Evolutionary conservation across 2,797 vertebrate genomes (phyloP).

Genomic region (Argya squamiceps): DNA sequence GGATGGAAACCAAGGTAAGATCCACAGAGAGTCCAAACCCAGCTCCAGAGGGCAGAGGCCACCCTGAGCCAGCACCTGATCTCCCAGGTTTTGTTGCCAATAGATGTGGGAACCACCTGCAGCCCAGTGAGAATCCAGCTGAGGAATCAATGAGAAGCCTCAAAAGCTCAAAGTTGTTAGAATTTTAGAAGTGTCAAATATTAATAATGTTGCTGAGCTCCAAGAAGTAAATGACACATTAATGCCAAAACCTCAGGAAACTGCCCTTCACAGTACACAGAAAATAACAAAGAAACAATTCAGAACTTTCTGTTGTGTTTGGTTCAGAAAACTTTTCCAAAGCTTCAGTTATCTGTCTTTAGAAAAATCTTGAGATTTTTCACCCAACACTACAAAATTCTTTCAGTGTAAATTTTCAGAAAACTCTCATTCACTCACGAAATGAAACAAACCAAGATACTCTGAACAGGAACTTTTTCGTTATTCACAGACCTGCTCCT

Average conservation of each 20-base stretch:
- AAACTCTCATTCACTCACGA: constrained; percentile 4
- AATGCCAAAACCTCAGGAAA: neutral
- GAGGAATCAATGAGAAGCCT: neutral
- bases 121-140: neutral
- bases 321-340: neutral
- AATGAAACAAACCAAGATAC: constrained; percentile 1
- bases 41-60: neutral
- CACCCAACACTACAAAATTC: neutral
- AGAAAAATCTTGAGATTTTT: neutral
- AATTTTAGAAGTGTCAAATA: neutral
- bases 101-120: neutral
- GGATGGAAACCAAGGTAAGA: neutral
- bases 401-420: neutral
- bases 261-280: neutral
- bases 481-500: constrained; percentile 37
- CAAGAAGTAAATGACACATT: neutral
- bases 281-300: neutral
- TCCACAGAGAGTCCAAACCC: neutral
- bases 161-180: neutral
- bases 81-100: neutral
- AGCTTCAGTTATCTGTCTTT: neutral
- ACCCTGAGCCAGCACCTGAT: neutral
- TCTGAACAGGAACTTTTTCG: constrained; percentile 4
- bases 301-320: neutral
- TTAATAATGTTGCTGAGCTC: neutral